Evolutionary conservation across 2,113 vertebrate genomes (phyloP).

Genomic region (Eublepharis macularius): DNA sequence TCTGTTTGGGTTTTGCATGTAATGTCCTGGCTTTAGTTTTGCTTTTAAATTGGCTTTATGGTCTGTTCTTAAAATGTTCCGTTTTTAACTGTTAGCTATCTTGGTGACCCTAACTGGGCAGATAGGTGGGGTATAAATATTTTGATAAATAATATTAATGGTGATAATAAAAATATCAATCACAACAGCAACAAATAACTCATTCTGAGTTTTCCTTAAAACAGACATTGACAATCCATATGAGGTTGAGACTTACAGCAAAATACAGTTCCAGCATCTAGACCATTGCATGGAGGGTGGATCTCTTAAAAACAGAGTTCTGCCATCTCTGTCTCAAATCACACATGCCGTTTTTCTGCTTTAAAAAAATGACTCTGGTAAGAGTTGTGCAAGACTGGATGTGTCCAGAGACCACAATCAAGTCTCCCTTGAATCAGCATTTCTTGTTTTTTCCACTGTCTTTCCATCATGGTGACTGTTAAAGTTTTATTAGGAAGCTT

Average conservation of each 20-base stretch:
- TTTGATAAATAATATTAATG: no score
- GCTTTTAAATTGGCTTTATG: no score
- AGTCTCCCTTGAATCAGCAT: neutral
- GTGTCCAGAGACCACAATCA: neutral
- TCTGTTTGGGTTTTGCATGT: neutral
- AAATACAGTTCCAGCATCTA: neutral
- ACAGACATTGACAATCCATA: neutral
- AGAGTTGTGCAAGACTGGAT: neutral
- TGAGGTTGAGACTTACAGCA: neutral
- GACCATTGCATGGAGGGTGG: no score
- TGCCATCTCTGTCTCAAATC: neutral
- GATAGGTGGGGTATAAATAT: no score
- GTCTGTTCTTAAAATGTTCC: no score
- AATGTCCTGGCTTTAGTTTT: no score
- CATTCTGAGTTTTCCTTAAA: neutral
- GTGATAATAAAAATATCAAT: no score
- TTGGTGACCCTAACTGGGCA: no score
- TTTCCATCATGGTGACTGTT: neutral
- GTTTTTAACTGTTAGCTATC: no score
- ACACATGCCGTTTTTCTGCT: neutral
- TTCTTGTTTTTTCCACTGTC: neutral
- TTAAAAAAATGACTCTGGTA: neutral
- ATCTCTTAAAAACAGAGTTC: neutral
- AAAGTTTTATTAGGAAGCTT: neutral
- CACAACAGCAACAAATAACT: neutral